Percentiles rank a stretch among this genome's conserved stretches.
These are phyloP conservation scores for Hydrolagus affinis DNA, from an alignment of 2,113 vertebrate genomes.

Conservation along the genomic window DNA sequence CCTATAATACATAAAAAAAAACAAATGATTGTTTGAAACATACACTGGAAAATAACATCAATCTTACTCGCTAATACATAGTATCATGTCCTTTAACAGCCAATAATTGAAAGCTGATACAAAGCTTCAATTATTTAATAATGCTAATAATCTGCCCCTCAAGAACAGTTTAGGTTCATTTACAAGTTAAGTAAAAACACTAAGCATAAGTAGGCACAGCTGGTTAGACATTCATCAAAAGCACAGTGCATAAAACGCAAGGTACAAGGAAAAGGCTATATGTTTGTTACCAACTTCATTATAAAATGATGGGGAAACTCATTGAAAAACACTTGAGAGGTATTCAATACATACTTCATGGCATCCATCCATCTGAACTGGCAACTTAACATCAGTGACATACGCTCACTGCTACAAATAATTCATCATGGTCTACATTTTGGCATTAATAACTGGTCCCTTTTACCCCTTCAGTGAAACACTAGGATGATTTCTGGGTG, in stretches of 20 bases:
- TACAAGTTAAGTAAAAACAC: slow-evolving; percentile 54
- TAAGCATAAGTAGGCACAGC: slow-evolving; percentile 88
- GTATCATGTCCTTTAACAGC: slow-evolving; percentile 31
- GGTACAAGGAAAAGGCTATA: slow-evolving; percentile 42
- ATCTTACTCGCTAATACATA: slow-evolving; percentile 30
- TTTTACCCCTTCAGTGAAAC: slow-evolving; percentile 29
- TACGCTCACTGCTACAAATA: slow-evolving; percentile 8
- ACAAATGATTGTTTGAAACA: slow-evolving; percentile 13
- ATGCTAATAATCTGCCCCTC: slow-evolving; percentile 22
- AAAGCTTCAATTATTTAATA: slow-evolving; percentile 31
- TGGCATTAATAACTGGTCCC: slow-evolving; percentile 18
- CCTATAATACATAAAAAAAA: slow-evolving; percentile 22
- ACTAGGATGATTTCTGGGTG: slow-evolving; percentile 80
- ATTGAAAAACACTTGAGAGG: slow-evolving; percentile 5
- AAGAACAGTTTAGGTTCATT: slow-evolving; percentile 56
- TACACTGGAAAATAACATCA: slow-evolving; percentile 30
- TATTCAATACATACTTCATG: slow-evolving; percentile 22
- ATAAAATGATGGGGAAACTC: slow-evolving; percentile 19
- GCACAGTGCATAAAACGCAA: slow-evolving; percentile 71
- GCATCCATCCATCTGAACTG: not conserved
- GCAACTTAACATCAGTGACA: slow-evolving; percentile 13
- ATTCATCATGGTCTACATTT: slow-evolving; percentile 63
- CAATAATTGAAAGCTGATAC: slow-evolving; percentile 32
- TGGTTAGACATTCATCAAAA: slow-evolving; percentile 72
- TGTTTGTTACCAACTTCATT: slow-evolving; percentile 31